Evolutionary conservation across 2,888 invertebrate species (phyloP), one percentile per base, ranked within the genome.

Genomic region (Luperina nickerlii): DNA sequence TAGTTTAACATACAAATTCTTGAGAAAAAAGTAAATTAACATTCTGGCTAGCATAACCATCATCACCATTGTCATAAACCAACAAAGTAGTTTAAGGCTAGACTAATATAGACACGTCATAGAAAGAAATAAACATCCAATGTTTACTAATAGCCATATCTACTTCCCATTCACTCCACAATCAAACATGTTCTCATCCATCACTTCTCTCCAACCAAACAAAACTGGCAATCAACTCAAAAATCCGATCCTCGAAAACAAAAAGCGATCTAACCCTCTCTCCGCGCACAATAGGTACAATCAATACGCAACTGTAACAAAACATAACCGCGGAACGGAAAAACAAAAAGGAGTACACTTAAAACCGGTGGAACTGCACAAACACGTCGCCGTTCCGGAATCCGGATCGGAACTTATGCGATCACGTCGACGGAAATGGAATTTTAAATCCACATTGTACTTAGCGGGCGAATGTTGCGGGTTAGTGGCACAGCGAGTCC

Each of bases 371-470:
- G 85, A 84, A 82, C 84, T 79, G 86, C 82, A 88, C 85, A 84
- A 89, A 90, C 90, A 83, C 88, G 82, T 74, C 82, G 88, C 89
- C 84, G 90, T 90, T 86, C 90, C 88, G 90, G 90, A 89, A 89
- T 93, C 93, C 94, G 93, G 94, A 92, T 93, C 94, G 94, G 94
- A 96, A 95, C 92, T 92, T 92, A 92, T 92, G 92, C 92, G 95
- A 95, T 94, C 95, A 94, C 94, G 94, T 93, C 81, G 89, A 81
- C 93, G 95, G 95, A 95, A 96, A 96, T 96, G 95, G 96, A 96
- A 96, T 96, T 96, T 96, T 96, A 96, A 96, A 96, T 95, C 93
- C 91, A 89, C 93, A 92, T 94, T 93, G 94, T 94, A 92, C 92
- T 94, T 94, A 93, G 91, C 89, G 81, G 89, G 76, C 63, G 79